Percentiles rank a stretch among this genome's conserved stretches.
phyloP scores from a whole-genome alignment of 2,797 vertebrate genomes.

The Peromyscus nudipes region DNA sequence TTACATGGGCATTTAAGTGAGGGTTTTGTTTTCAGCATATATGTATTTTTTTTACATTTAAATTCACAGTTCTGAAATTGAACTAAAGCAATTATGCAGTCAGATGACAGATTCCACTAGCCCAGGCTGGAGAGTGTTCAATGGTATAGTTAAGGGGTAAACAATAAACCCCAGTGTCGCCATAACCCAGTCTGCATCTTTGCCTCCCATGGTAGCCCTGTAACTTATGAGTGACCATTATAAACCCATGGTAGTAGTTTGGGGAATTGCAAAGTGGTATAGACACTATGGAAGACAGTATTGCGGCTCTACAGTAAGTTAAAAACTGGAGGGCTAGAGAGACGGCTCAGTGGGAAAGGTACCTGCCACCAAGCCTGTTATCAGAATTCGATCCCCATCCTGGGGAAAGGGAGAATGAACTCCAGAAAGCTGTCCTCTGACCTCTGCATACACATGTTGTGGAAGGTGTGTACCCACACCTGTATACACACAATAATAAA shows the following conservation, averaged over 20 bases:
- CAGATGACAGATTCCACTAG: not conserved
- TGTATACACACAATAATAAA: not conserved
- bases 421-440: not conserved
- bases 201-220: not conserved
- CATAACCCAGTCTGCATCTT: constrained; percentile 1
- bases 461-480: not conserved
- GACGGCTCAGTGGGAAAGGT: not conserved
- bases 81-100: constrained; percentile 24
- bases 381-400: not conserved
- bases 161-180: not conserved
- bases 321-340: not conserved
- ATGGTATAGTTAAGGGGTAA: not conserved
- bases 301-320: not conserved
- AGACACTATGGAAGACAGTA: not conserved
- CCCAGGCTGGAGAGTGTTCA: rapidly evolving
- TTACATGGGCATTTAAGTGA: constrained; percentile 15
- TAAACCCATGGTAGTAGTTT: not conserved
- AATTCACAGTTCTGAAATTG: constrained; percentile 51
- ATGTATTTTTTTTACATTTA: not conserved
- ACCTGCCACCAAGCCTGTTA: not conserved
- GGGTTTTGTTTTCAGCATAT: not conserved
- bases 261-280: not conserved
- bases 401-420: not conserved
- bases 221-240: not conserved
- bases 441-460: not conserved